phyloP scores from a whole-genome alignment of 2,113 vertebrate genomes.

The Vireo altiloquus region DNA sequence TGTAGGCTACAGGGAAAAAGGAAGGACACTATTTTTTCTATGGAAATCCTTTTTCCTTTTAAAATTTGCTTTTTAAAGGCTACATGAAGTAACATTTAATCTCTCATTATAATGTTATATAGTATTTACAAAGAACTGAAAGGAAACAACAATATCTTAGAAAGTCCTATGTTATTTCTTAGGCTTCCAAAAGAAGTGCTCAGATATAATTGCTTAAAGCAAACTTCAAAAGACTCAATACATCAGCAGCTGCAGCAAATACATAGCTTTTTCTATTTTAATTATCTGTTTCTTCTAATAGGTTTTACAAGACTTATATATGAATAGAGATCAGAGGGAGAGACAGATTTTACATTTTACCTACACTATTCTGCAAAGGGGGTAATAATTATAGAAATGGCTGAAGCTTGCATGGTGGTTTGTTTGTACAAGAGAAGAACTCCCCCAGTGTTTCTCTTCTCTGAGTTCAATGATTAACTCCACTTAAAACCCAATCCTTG shows the following conservation, averaged over 20 bases:
- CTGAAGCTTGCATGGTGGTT: background rate
- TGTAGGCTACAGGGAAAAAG: background rate
- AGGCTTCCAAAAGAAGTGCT: slow-evolving; percentile 21
- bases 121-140: background rate
- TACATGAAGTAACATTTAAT: background rate
- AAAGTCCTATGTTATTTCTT: slow-evolving; percentile 3
- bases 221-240: slow-evolving; percentile 54
- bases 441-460: slow-evolving; percentile 23
- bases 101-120: background rate
- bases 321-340: slow-evolving; percentile 49
- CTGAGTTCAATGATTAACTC: slow-evolving; percentile 51
- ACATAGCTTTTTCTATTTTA: background rate
- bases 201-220: slow-evolving; percentile 45
- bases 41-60: background rate
- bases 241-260: slow-evolving; percentile 34
- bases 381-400: slow-evolving; percentile 22
- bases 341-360: slow-evolving; percentile 38
- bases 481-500: slow-evolving; percentile 26
- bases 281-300: slow-evolving; percentile 41
- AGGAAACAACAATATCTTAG: background rate
- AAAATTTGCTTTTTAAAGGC: slow-evolving; percentile 4
- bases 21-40: background rate
- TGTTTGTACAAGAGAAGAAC: slow-evolving; percentile 25
- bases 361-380: slow-evolving; percentile 21
- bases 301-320: slow-evolving; percentile 33